Evolutionary conservation across 1,140 invertebrate genomes (phyloP), one percentile per base, ranked within the genome.

Genomic region (Scaptodrosophila lebanonensis): DNA sequence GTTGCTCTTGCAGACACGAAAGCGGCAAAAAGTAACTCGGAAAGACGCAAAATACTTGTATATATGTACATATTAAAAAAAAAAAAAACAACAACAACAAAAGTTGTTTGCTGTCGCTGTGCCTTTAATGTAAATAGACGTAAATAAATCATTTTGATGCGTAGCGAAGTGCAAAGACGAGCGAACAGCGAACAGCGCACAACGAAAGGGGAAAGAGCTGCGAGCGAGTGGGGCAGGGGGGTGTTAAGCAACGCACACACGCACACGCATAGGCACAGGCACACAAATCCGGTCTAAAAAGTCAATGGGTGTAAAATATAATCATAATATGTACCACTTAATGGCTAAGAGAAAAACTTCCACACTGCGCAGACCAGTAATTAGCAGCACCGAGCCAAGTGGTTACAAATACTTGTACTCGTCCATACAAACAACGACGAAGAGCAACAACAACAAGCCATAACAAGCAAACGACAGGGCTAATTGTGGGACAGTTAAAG

Each of bases 141-240:
- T 57, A 66, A 68, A 82, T 82, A 82, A 82, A 82, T 58, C 69
- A 66, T 82, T 72, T 70, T 67, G 68, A 79, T 79, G 73, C 68
- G 65, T 66, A 72, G 64, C 63, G 39, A n/a, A n/a, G 22, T 44
- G 32, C 25, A 44, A 12, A 18, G 33, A 38, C 8, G 35, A n/a
- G 20, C 40, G 17, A 49, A 22, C 40, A 45, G 35, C 11, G 30
- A 59, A 51, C 47, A 57, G n/a, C n/a, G n/a, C n/a, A n/a, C n/a
- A n/a, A n/a, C n/a, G n/a, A n/a, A n/a, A n/a, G n/a, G n/a, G n/a
- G n/a, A n/a, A n/a, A n/a, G n/a, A n/a, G n/a, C n/a, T n/a, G 22
- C 8, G 22, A 25, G 3, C 8, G 3, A 25, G 8, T 25, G 22
- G 22, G 8, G 22, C 22, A 8, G 22, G 8, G 22, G 8, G 22